Evolutionary conservation across 2,113 vertebrate genomes (phyloP).

Genomic region (Caranx ignobilis): DNA sequence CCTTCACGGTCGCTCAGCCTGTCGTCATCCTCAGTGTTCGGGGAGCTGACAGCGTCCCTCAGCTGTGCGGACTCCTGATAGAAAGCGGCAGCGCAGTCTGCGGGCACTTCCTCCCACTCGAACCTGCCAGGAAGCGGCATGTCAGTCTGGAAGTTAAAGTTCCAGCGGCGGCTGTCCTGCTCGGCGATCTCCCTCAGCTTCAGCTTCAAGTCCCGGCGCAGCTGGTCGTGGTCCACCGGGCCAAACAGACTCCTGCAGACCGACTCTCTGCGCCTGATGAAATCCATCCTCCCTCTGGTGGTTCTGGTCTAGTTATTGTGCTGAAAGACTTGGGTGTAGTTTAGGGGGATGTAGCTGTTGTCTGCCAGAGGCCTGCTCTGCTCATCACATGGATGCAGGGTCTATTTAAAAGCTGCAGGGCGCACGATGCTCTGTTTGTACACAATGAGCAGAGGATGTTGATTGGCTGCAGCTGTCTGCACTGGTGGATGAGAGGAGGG

Average conservation of each 20-base stretch:
- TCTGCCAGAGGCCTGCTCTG: neutral
- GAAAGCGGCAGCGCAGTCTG: slow-evolving; percentile 76
- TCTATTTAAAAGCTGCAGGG: slow-evolving; percentile 53
- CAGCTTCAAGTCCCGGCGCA: slow-evolving; percentile 85
- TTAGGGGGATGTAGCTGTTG: neutral
- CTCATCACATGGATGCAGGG: neutral
- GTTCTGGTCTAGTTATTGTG: neutral
- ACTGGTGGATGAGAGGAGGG: neutral
- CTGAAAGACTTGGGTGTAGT: neutral
- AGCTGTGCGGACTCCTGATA: slow-evolving; percentile 78
- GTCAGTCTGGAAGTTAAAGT: slow-evolving; percentile 90
- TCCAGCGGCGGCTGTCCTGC: slow-evolving; percentile 89
- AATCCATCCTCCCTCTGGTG: slow-evolving; percentile 45
- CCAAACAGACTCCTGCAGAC: slow-evolving; percentile 89
- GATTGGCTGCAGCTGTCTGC: slow-evolving; percentile 63
- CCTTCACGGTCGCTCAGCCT: slow-evolving; percentile 6
- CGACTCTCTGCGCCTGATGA: slow-evolving; percentile 60
- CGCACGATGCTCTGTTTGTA: slow-evolving; percentile 48
- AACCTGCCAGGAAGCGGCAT: slow-evolving; percentile 86
- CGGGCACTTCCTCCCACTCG: slow-evolving; percentile 85
- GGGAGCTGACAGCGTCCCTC: neutral
- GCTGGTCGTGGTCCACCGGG: slow-evolving; percentile 89
- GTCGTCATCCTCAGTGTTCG: neutral
- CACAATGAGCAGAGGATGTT: slow-evolving; percentile 52
- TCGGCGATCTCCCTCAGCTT: slow-evolving; percentile 85